A percentile compares a stretch with the other conserved stretches of the same genome.
phyloP scores from a whole-genome alignment of 30 jellyfish, hydroid and myxozoan genomes.

The Clytia hemisphaerica region DNA sequence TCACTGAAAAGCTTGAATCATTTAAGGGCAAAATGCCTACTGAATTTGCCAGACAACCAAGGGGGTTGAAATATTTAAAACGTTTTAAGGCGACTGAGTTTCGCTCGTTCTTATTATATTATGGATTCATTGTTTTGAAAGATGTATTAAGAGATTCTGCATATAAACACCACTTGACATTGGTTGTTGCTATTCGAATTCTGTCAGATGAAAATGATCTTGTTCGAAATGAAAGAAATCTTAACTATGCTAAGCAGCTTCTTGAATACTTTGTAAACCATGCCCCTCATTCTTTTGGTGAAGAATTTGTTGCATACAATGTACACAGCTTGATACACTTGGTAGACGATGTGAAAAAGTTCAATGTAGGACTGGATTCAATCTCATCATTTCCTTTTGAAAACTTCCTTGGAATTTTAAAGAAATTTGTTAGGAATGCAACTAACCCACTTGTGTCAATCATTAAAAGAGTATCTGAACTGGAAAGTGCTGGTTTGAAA shows the following conservation, averaged over 20 bases:
- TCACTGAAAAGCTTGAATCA: constrained; percentile 5
- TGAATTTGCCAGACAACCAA: constrained; percentile 48
- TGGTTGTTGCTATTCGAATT: constrained; percentile 31
- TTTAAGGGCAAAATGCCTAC: constrained; percentile 29
- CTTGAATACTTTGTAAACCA: constrained; percentile 27
- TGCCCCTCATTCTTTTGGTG: constrained; percentile 26
- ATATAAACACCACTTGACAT: constrained; percentile 22
- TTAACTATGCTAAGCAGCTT: constrained; percentile 38
- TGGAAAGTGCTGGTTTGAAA: constrained; percentile 16
- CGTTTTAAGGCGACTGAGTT: constrained; percentile 47
- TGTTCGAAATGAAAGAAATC: background rate
- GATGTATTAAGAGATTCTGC: constrained; percentile 6
- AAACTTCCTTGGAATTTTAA: constrained; percentile 18
- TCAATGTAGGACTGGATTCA: constrained; percentile 25
- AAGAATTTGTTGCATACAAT: constrained; percentile 28
- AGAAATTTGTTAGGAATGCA: constrained; percentile 36
- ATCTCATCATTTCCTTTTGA: constrained; percentile 38
- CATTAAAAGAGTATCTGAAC: constrained; percentile 20
- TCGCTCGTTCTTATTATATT: constrained; percentile 28
- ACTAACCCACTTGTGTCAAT: constrained; percentile 21
- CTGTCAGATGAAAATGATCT: constrained; percentile 28
- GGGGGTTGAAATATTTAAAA: constrained; percentile 5
- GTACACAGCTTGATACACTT: constrained; percentile 33
- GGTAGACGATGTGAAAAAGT: constrained; percentile 17
- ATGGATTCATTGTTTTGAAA: constrained; percentile 38